phyloP scores from a whole-genome alignment of 2,797 vertebrate species.

The Protosalanx chinensis region DNA sequence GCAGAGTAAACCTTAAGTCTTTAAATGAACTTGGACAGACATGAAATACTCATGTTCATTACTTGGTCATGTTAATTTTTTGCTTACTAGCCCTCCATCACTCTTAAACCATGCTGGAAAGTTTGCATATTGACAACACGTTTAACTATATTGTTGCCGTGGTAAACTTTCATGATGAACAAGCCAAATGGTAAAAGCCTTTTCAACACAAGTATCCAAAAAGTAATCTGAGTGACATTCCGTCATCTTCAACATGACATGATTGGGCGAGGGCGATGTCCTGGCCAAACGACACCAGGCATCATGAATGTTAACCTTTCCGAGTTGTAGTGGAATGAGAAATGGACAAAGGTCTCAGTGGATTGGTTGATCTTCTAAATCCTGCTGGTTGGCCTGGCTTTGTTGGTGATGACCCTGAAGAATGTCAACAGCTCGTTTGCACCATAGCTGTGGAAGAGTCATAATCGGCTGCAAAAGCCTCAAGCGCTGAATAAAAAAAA shows the following conservation, averaged over 20 bases:
- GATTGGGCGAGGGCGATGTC: neutral
- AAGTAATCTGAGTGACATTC: too few relatives aligned
- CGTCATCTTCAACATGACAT: conserved; percentile 4
- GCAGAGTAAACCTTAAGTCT: too few relatives aligned
- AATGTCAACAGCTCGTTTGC: conserved; percentile 95
- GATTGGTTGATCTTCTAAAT: conserved; percentile 86
- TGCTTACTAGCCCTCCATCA: too few relatives aligned
- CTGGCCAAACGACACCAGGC: too few relatives aligned
- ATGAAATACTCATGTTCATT: too few relatives aligned
- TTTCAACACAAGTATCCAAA: neutral
- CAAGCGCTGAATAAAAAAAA: conserved; percentile 73
- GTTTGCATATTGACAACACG: too few relatives aligned
- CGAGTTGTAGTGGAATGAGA: conserved; percentile 76
- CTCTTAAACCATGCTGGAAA: too few relatives aligned
- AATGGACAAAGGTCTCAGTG: conserved; percentile 76
- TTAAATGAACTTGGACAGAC: too few relatives aligned
- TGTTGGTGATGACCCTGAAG: conserved; percentile 86
- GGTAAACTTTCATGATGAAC: neutral
- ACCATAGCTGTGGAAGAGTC: conserved; percentile 72
- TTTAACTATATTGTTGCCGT: too few relatives aligned
- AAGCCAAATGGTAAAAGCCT: conserved; percentile 1
- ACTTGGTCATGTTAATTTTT: too few relatives aligned
- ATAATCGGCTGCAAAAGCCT: conserved; percentile 79
- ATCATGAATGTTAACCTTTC: conserved; percentile 61
- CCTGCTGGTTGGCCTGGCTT: conserved; percentile 81